Base-by-base conservation (phyloP, 2,797 vertebrate species). In the Dendrocincla fuliginosa region DNA sequence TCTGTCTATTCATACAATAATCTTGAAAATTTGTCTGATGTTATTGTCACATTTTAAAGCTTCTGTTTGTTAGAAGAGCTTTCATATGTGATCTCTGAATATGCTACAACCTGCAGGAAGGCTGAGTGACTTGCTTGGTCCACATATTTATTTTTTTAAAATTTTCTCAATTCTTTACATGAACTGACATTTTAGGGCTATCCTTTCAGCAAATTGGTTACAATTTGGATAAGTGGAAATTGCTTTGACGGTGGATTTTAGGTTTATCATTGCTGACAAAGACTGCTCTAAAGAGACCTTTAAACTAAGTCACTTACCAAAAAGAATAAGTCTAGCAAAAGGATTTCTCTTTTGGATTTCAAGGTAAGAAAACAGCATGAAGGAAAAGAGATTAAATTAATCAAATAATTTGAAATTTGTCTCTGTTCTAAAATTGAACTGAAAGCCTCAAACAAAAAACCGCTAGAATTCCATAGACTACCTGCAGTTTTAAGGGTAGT, bases 161-260 rank as follows among this genome's bases (percentile, higher is more conserved):
- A 17, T 84, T 91, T 83, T 90, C 35, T 81, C 41, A 37, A 5
- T 78, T 86, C 39, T 89, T 94, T 83, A 65, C 33, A 42, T 86
- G 46, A 85, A 73, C 28, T 89, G 73, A 61, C 79, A 91, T 93
- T 95, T 96, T 59, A 91, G 93, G 61, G 42, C 50, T 93, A 59
- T 78, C 16, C 9, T 89, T 70, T 92, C 55, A 86, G 69, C 24
- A 87, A 89, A 74, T 71, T 83, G 64, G 80, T 87, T 85, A 71
- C n/a, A 78, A 85, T 96, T 83, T 75, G 25, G 52, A 44, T 79
- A 93, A 80, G 60, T 63, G 61, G 47, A 69, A 37, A 67, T 73
- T 85, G 57, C 59, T 93, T 84, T 94, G 65, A 84, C 65, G 59
- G 33, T 23, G 33, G 79, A 68, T 81, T 82, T 94, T 73, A 89